phyloP scores from a whole-genome alignment of 2,888 invertebrate species.

The Bombylius major region DNA sequence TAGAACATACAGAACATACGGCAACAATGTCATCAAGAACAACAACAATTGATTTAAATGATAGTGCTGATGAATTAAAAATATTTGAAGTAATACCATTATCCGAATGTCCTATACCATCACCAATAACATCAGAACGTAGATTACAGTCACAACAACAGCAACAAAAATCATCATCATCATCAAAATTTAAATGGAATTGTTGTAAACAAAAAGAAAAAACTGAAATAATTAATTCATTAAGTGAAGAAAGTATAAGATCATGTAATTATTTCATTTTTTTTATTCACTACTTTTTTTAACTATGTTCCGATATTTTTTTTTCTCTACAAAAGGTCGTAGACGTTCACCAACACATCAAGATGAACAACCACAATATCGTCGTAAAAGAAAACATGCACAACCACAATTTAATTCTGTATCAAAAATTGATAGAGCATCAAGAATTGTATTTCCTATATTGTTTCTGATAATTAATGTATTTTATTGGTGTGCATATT shows the following conservation, averaged over 20 bases:
- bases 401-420: slow-evolving; percentile 63
- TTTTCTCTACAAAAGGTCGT: not conserved
- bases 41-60: slow-evolving; percentile 19
- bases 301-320: too few relatives aligned
- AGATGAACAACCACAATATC: slow-evolving; percentile 9
- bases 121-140: slow-evolving; percentile 9
- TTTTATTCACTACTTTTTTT: too few relatives aligned
- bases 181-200: slow-evolving; percentile 5
- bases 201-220: slow-evolving; percentile 10
- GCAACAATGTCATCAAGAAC: not conserved
- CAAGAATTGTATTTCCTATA: slow-evolving; percentile 62
- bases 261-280: too few relatives aligned
- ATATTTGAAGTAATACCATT: slow-evolving; percentile 51
- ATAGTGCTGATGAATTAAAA: slow-evolving; percentile 27
- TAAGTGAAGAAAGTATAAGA: slow-evolving; percentile 2
- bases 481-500: slow-evolving; percentile 66
- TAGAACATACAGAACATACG: not conserved
- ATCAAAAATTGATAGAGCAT: slow-evolving; percentile 64
- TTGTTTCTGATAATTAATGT: slow-evolving; percentile 62
- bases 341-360: slow-evolving; percentile 10
- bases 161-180: not conserved
- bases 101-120: slow-evolving; percentile 44
- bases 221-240: slow-evolving; percentile 4
- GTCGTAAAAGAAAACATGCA: slow-evolving; percentile 33
- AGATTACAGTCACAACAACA: not conserved